Conservation (phyloP, 2,797 vertebrate genomes). For the Naso thynnoides region DNA sequence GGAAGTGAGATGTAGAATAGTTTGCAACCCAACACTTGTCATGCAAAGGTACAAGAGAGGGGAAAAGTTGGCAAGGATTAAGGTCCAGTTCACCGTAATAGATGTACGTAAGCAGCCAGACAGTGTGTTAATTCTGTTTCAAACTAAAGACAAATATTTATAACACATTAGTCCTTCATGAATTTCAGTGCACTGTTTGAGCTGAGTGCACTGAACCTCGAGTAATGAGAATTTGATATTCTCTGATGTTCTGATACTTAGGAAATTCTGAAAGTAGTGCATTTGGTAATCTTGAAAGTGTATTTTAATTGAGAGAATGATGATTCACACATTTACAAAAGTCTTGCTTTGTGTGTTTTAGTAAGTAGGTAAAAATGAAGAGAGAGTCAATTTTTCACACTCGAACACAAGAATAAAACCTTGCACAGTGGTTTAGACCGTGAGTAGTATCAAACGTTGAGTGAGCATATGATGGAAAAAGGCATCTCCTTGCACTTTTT, state of each 20-base stretch:
- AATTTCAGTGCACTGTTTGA: neutral
- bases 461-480: neutral
- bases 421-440: too few relatives aligned
- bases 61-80: constrained; percentile 9
- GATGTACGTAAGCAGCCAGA: neutral
- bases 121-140: too few relatives aligned
- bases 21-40: constrained; percentile 13
- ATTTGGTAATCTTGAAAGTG: neutral
- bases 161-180: neutral
- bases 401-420: too few relatives aligned
- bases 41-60: neutral
- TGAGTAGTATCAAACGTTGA: too few relatives aligned
- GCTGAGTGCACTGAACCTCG: neutral
- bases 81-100: neutral
- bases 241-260: neutral
- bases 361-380: too few relatives aligned
- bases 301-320: too few relatives aligned
- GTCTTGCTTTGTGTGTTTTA: too few relatives aligned
- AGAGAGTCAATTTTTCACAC: too few relatives aligned
- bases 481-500: neutral
- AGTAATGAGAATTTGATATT: neutral
- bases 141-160: neutral
- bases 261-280: neutral
- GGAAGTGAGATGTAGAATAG: constrained; percentile 13
- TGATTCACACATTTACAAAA: too few relatives aligned